These are phyloP conservation scores for Rhinogobio ventralis DNA, from an alignment of 2,797 vertebrate genomes.

Conservation along the genomic window DNA sequence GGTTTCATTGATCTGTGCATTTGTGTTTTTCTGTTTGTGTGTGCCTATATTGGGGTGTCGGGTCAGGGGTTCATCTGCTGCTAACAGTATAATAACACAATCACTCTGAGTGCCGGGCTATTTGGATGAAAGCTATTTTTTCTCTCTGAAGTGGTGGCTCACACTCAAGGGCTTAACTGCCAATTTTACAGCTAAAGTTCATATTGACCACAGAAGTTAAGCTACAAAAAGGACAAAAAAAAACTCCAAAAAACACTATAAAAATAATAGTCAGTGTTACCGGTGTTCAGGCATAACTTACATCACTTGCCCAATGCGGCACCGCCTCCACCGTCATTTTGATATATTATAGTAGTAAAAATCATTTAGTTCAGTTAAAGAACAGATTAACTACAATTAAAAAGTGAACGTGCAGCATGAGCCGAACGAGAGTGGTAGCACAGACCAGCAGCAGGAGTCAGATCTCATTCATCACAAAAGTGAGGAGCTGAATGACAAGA, in stretches of 20 bases:
- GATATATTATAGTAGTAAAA: too few relatives aligned
- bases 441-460: too few relatives aligned
- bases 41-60: conserved; percentile 38
- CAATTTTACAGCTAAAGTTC: conserved; percentile 10
- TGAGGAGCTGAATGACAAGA: too few relatives aligned
- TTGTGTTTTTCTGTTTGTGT: conserved; percentile 38
- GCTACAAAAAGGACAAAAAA: conserved; percentile 24
- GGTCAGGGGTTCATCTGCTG: conserved; percentile 18
- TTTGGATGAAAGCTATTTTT: conserved; percentile 39
- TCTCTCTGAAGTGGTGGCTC: conserved; percentile 40
- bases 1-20: conserved; percentile 18
- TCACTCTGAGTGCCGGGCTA: conserved; percentile 56
- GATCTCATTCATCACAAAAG: too few relatives aligned
- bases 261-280: neutral
- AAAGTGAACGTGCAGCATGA: too few relatives aligned
- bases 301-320: too few relatives aligned
- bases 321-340: too few relatives aligned
- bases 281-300: too few relatives aligned
- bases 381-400: too few relatives aligned
- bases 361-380: too few relatives aligned
- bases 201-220: conserved; percentile 10
- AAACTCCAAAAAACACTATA: neutral
- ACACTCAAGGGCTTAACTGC: conserved; percentile 15
- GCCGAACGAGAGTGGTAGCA: too few relatives aligned
- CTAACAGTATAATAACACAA: conserved; percentile 55